Conservation (phyloP, 2,888 invertebrate genomes). For the Tenthredo mesomela region DNA sequence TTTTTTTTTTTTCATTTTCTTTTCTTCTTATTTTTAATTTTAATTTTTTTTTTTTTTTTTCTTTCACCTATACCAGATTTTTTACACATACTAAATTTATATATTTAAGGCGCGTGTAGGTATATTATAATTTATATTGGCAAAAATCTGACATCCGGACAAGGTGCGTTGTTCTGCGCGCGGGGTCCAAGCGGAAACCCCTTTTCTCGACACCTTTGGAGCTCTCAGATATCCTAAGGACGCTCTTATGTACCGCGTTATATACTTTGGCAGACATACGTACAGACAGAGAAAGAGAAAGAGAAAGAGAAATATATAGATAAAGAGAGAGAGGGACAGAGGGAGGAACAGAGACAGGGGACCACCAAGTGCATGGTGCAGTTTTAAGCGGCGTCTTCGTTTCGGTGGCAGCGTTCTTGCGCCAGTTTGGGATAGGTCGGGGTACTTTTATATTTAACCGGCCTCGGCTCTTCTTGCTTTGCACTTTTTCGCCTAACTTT, state of each 20-base stretch:
- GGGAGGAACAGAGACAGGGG: slow-evolving; percentile 22
- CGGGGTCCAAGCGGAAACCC: slow-evolving; percentile 41
- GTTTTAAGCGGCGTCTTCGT: slow-evolving; percentile 50
- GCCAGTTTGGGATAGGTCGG: slow-evolving; percentile 52
- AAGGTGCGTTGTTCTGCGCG: slow-evolving; percentile 44
- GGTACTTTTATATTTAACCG: slow-evolving; percentile 51
- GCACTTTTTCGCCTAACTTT: slow-evolving; percentile 49
- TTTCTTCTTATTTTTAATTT: not conserved
- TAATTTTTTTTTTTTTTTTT: not conserved
- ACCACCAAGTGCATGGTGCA: slow-evolving; percentile 47
- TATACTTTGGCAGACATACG: slow-evolving; percentile 22
- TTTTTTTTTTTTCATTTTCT: not conserved
- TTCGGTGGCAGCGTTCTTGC: slow-evolving; percentile 49
- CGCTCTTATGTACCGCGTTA: not conserved
- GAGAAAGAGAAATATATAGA: not conserved
- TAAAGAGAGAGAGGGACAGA: slow-evolving; percentile 19
- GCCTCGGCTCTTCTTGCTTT: slow-evolving; percentile 41
- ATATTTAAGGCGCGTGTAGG: not conserved
- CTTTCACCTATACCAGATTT: not conserved
- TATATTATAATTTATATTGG: not conserved
- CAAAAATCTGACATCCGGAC: slow-evolving; percentile 47
- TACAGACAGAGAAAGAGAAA: not conserved
- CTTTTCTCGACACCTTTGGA: slow-evolving; percentile 45
- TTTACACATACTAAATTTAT: not conserved
- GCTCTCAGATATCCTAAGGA: slow-evolving; percentile 30